phyloP scores from a whole-genome alignment of 2,888 invertebrate species.

The Phortica okadai region DNA sequence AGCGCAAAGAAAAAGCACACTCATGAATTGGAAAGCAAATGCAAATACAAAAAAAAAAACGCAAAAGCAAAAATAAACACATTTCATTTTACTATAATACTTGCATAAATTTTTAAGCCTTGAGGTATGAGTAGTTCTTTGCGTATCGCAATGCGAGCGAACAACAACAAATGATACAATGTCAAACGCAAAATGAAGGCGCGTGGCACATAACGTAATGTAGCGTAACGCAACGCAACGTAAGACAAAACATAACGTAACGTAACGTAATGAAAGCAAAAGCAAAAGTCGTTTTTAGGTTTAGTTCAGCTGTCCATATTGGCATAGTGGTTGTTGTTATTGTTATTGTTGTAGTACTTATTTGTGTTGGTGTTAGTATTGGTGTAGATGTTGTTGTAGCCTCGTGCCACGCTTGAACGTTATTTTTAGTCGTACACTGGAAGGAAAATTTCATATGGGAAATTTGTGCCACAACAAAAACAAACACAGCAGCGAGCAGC shows the following conservation, averaged over 20 bases:
- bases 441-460: conserved; percentile 58
- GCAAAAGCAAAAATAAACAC: too few species aligned
- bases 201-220: conserved; percentile 22
- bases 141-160: not conserved
- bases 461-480: conserved; percentile 51
- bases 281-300: not conserved
- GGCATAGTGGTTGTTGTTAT: conserved; percentile 43
- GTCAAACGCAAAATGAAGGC: conserved; percentile 26
- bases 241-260: conserved; percentile 35
- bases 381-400: conserved; percentile 30
- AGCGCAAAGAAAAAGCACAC: too few species aligned
- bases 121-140: too few species aligned
- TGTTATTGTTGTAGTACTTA: conserved; percentile 28
- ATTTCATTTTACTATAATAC: too few species aligned
- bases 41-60: too few species aligned
- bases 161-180: conserved; percentile 49
- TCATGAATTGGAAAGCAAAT: too few species aligned
- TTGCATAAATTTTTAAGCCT: too few species aligned
- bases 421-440: conserved; percentile 69
- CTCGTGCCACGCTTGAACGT: conserved; percentile 65
- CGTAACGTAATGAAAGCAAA: conserved; percentile 28
- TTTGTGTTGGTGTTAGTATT: conserved; percentile 55
- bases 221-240: conserved; percentile 43
- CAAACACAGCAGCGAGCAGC: conserved; percentile 42
- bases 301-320: conserved; percentile 67